These are phyloP conservation scores for Bacillus rossius DNA, from an alignment of 1,140 invertebrate genomes.

Conservation along the genomic window DNA sequence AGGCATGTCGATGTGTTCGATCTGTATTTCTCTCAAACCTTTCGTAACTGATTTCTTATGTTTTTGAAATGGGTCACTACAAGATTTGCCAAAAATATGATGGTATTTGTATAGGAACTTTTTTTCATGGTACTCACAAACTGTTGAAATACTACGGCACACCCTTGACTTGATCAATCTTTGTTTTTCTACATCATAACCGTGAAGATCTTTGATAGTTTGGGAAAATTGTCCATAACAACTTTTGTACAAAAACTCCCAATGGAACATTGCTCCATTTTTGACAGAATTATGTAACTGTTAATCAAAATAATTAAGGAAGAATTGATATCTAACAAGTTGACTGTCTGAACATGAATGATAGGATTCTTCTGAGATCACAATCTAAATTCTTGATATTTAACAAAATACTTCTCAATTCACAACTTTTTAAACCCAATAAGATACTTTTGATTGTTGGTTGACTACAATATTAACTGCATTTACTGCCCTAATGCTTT, in stretches of 20 bases:
- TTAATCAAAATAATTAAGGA: too few relatives aligned
- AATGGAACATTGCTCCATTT: conserved; percentile 1
- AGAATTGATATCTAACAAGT: too few relatives aligned
- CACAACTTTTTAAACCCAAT: too few relatives aligned
- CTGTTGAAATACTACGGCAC: not conserved
- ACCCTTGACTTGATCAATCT: conserved; percentile 6
- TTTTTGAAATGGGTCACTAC: conserved; percentile 1
- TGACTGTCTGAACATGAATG: too few relatives aligned
- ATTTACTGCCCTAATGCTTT: too few relatives aligned
- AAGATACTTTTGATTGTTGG: too few relatives aligned
- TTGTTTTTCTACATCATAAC: conserved; percentile 6
- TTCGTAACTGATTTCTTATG: conserved; percentile 8
- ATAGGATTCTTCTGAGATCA: too few relatives aligned
- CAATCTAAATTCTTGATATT: too few relatives aligned
- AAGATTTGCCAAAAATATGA: conserved; percentile 7
- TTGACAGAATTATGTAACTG: too few relatives aligned
- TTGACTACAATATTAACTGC: too few relatives aligned
- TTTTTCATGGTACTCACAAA: conserved; percentile 13
- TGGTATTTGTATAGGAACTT: conserved; percentile 12
- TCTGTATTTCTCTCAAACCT: conserved; percentile 6
- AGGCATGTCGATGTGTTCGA: not conserved
- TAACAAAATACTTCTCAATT: too few relatives aligned
- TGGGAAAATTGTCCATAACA: conserved; percentile 10
- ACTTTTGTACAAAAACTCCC: conserved; percentile 2
- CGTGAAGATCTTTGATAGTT: conserved; percentile 6